Percentiles rank a stretch among this genome's conserved stretches.
Evolutionary conservation across 2,888 invertebrate species (phyloP).

Genomic region (Chrysotoxum bicinctum): DNA sequence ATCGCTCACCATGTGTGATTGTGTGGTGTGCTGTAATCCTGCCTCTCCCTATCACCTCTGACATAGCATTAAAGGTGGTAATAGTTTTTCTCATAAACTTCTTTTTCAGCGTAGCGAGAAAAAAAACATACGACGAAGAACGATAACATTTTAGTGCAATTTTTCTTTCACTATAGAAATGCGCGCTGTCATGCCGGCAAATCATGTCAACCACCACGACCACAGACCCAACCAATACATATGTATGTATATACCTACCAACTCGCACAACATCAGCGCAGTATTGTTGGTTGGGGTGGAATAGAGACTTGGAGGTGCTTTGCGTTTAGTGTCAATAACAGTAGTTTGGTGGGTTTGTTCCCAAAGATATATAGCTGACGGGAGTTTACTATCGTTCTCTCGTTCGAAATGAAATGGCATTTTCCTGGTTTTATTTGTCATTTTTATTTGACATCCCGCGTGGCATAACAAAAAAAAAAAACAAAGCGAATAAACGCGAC

Average conservation of each 20-base stretch:
- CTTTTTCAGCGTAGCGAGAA: slow-evolving; percentile 7
- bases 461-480: background rate
- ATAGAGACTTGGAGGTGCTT: background rate
- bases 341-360: slow-evolving; percentile 15
- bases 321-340: slow-evolving; percentile 32
- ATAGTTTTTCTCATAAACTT: slow-evolving; percentile 64
- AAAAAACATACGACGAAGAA: slow-evolving; percentile 14
- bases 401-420: slow-evolving; percentile 38
- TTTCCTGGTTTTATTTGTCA: slow-evolving; percentile 50
- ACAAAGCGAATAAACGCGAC: background rate
- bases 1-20: background rate
- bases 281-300: background rate
- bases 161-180: slow-evolving; percentile 29
- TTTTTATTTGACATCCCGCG: slow-evolving; percentile 48
- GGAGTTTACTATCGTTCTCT: background rate
- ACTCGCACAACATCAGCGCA: background rate
- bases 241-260: background rate
- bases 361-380: background rate
- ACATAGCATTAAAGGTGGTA: slow-evolving; percentile 57
- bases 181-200: slow-evolving; percentile 13
- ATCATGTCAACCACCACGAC: slow-evolving; percentile 19
- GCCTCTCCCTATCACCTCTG: slow-evolving; percentile 11
- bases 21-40: background rate
- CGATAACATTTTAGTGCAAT: slow-evolving; percentile 58
- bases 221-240: too few relatives aligned